Conservation (phyloP, 1,140 invertebrate genomes). For the Meteorus sp. region DNA sequence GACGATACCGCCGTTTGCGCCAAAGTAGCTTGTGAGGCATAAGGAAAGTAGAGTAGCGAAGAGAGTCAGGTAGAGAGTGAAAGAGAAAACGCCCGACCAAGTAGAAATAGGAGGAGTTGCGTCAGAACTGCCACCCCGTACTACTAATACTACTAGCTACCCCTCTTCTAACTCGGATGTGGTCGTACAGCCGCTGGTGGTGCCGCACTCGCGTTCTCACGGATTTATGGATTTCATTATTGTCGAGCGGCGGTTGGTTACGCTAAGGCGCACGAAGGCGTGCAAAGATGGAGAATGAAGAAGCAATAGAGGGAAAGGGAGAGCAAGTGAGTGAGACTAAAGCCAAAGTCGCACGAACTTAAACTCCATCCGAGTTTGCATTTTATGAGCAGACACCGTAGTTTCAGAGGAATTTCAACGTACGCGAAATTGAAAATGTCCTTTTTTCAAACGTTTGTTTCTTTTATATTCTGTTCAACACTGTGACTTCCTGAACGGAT, state of each 20-base stretch:
- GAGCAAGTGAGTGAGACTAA: constrained; percentile 15
- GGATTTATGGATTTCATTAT: constrained; percentile 46
- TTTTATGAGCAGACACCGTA: constrained; percentile 27
- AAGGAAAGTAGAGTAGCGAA: constrained; percentile 14
- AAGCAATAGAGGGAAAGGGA: constrained; percentile 11
- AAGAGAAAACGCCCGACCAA: too few relatives aligned
- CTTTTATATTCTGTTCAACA: background rate
- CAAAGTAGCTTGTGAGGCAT: constrained; percentile 3
- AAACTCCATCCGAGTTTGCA: constrained; percentile 26
- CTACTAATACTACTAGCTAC: background rate
- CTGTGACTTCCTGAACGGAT: background rate
- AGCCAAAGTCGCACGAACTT: constrained; percentile 25
- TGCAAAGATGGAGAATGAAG: constrained; percentile 12
- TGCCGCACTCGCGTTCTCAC: constrained; percentile 34
- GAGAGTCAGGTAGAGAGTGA: too few relatives aligned
- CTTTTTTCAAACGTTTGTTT: too few relatives aligned
- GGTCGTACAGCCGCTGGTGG: constrained; percentile 18
- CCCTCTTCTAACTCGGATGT: constrained; percentile 3
- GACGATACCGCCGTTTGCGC: background rate
- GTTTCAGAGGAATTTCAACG: constrained; percentile 21
- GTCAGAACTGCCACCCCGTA: constrained; percentile 10
- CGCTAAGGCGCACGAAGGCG: constrained; percentile 21
- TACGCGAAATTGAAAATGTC: constrained; percentile 9
- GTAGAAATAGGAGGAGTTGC: constrained; percentile 26
- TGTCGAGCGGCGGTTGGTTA: constrained; percentile 33